Percentiles rank a stretch among this genome's conserved stretches.
phyloP scores from a whole-genome alignment of 35 echinoderm and acorn worm species.

The Chiridota heheva region DNA sequence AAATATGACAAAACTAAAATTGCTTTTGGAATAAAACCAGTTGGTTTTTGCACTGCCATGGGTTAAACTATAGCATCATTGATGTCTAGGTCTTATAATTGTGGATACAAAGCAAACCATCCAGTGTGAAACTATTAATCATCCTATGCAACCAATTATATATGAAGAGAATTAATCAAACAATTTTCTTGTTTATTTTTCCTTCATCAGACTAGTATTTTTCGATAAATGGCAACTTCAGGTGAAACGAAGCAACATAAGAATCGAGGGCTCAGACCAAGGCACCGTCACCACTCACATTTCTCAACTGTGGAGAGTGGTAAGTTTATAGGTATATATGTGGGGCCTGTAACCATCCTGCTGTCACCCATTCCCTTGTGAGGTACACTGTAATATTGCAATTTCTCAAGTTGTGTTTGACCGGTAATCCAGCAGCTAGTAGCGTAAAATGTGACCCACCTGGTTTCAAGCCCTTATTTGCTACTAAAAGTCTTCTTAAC shows the following conservation, averaged over 20 bases:
- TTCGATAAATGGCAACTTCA: conserved; percentile 34
- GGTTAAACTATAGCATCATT: too few relatives aligned
- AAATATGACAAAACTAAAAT: too few relatives aligned
- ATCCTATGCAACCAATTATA: too few relatives aligned
- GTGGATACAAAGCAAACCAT: too few relatives aligned
- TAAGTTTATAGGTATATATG: not conserved
- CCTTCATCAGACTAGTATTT: not conserved
- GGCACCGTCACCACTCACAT: conserved; percentile 38
- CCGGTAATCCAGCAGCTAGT: not conserved
- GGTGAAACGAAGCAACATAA: conserved; percentile 29
- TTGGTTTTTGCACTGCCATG: too few relatives aligned
- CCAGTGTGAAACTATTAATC: too few relatives aligned
- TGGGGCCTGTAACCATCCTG: not conserved
- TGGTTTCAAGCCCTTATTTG: not conserved
- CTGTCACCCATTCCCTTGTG: not conserved
- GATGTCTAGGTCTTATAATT: too few relatives aligned
- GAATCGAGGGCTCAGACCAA: conserved; percentile 33
- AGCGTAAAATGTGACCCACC: not conserved
- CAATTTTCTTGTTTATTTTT: too few relatives aligned
- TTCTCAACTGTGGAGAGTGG: conserved; percentile 37
- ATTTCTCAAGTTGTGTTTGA: not conserved
- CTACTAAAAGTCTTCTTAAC: too few relatives aligned
- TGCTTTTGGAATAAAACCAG: too few relatives aligned
- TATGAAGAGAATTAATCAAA: too few relatives aligned
- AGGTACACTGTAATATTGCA: not conserved